Percentiles rank a stretch among this genome's conserved stretches.
phyloP scores from a whole-genome alignment of 2,797 vertebrate genomes.

The Hydrophis major region DNA sequence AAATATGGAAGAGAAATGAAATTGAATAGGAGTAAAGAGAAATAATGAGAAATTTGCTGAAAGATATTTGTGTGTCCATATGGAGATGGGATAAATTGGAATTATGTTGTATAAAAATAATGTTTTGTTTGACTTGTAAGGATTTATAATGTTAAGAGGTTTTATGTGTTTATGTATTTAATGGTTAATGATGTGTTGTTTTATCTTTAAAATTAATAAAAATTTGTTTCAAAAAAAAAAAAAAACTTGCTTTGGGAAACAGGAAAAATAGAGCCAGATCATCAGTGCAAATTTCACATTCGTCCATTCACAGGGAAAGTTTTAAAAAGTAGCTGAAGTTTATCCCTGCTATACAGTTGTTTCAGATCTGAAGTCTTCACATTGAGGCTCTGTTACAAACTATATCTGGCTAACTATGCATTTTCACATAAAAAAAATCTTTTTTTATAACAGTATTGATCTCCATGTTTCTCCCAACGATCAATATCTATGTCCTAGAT shows the following conservation, averaged over 20 bases:
- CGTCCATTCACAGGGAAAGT: not conserved
- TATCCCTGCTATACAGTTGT: not conserved
- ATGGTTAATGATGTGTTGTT: no score
- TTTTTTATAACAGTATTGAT: slow-evolving; percentile 22
- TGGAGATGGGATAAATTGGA: no score
- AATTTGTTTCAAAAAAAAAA: no score
- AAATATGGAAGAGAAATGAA: no score
- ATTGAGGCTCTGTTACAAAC: not conserved
- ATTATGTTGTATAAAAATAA: no score
- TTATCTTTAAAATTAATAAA: no score
- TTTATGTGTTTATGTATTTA: no score
- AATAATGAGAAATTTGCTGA: no score
- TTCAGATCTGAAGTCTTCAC: not conserved
- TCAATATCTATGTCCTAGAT: slow-evolving; percentile 14
- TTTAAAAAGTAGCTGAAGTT: not conserved
- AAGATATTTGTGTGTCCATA: no score
- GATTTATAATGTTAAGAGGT: no score
- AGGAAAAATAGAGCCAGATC: not conserved
- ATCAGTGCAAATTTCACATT: not conserved
- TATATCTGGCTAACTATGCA: not conserved
- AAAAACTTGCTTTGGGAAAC: not conserved
- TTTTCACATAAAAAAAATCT: not conserved
- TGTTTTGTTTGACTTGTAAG: no score
- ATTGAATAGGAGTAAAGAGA: no score
- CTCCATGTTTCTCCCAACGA: not conserved